Evolutionary conservation across 2,797 vertebrate species (phyloP), one percentile per base, ranked within the genome.

Genomic region (Dromococcyx pavoninus): DNA sequence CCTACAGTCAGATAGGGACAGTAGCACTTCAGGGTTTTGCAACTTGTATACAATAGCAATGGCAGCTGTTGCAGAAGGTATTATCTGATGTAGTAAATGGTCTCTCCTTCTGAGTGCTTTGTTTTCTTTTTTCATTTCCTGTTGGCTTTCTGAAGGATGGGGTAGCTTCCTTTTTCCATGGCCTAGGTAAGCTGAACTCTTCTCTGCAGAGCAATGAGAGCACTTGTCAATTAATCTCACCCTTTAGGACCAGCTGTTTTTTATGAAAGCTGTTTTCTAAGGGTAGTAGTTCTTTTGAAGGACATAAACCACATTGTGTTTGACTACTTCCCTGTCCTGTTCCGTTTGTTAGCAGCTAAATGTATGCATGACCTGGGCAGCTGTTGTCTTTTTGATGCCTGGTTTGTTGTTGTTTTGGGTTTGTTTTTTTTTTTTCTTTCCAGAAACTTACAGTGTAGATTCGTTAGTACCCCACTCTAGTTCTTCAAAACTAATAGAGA

Each of bases 401-500:
- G 14, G n/a, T n/a, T n/a, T 7, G 13, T 27, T n/a, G 32, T 48
- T 87, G n/a, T 65, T 18, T 33, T 54, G 7, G 10, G 53, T 28
- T 48, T 48, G 46, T 28, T 61, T 11, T 4, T 3, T 71, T 86
- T 69, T 57, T 64, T 81, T 37, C 39, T 7, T 16, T 9, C 2
- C 78, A 57, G 60, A 69, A 86, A 32, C 8, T 83, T 54, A 24
- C 1, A n/a, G 2, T n/a, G 22, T 75, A 66, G 58, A 17, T 84
- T 76, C 23, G 10, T 35, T 50, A 46, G 9, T 91, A 66, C 30
- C 27, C 22, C 17, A 7, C 18, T 70, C 39, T 23, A 27, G 9
- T 69, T 94, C 77, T 91, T 75, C 60, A 58, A 53, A 89, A 46
- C 15, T 85, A 67, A 50, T 17, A n/a, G 84, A 86, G 83, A 89